A percentile compares a stretch with the other conserved stretches of the same genome.
These are phyloP conservation scores for Neomorphus geoffroyi DNA, from an alignment of 2,797 vertebrate genomes.

Conservation along the genomic window DNA sequence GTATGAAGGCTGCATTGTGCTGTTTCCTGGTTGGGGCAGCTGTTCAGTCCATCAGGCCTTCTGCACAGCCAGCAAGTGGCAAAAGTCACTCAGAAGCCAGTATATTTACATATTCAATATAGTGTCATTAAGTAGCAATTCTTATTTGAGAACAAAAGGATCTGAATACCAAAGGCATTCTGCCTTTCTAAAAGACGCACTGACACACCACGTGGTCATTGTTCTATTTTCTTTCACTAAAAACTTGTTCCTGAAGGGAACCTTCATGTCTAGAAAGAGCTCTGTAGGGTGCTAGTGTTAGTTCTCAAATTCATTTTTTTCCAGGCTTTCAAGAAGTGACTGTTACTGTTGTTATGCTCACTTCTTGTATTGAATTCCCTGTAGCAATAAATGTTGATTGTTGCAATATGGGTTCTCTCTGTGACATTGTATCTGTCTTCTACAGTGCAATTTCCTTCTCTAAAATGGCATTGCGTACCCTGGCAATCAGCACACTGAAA, in stretches of 20 bases:
- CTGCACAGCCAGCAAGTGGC: neutral
- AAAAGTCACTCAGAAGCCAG: neutral
- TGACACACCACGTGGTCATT: neutral
- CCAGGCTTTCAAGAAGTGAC: neutral
- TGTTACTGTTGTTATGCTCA: neutral
- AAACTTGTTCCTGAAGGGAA: neutral
- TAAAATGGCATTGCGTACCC: neutral
- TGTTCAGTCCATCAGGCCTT: neutral
- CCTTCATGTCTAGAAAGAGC: neutral
- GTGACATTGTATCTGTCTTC: neutral
- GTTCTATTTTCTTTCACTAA: neutral
- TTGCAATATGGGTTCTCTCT: neutral
- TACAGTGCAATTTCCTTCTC: neutral
- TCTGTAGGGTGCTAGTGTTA: neutral
- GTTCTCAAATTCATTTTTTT: neutral
- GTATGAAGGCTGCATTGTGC: neutral
- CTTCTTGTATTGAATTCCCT: neutral
- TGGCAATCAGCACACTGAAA: neutral
- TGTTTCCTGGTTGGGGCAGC: fast-evolving
- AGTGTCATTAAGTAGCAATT: neutral
- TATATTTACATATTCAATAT: neutral
- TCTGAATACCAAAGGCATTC: neutral
- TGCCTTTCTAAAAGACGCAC: neutral
- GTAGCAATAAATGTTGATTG: neutral
- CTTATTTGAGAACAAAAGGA: neutral